A percentile compares a stretch with the other conserved stretches of the same genome.
phyloP scores from a whole-genome alignment of 2,888 invertebrate species.

The Ochropleura plecta region DNA sequence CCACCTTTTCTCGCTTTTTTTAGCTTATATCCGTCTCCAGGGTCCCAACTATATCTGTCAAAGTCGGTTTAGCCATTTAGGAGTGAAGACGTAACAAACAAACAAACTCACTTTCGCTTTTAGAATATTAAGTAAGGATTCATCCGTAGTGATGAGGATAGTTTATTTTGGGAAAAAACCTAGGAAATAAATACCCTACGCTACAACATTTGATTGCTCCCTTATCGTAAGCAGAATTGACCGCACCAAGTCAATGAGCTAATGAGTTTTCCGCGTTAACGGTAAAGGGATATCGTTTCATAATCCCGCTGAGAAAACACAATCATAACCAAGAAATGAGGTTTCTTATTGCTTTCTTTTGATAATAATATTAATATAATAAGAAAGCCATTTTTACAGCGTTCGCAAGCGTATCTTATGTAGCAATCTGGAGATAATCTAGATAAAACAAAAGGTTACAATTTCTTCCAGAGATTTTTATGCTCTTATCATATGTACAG shows the following conservation, averaged over 20 bases:
- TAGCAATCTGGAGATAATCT: constrained; percentile 26
- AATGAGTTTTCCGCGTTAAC: constrained; percentile 79
- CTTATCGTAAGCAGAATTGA: constrained; percentile 66
- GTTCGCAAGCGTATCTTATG: constrained; percentile 7
- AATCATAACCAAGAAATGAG: constrained; percentile 62
- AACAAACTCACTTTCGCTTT: too few relatives aligned
- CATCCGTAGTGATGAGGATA: neutral
- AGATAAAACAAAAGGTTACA: constrained; percentile 15
- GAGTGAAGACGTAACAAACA: too few relatives aligned
- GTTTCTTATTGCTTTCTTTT: constrained; percentile 49
- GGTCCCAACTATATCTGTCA: too few relatives aligned
- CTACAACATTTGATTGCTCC: constrained; percentile 65
- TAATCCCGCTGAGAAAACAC: constrained; percentile 74
- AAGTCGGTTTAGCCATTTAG: too few relatives aligned
- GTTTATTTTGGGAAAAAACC: neutral
- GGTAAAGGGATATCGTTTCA: constrained; percentile 74
- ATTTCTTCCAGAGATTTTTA: constrained; percentile 23
- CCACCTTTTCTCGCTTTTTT: too few relatives aligned
- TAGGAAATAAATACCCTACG: constrained; percentile 11
- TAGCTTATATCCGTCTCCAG: too few relatives aligned
- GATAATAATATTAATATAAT: constrained; percentile 34
- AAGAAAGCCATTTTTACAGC: constrained; percentile 30
- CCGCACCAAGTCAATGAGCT: constrained; percentile 71
- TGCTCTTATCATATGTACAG: neutral
- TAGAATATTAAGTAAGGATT: neutral